Base-by-base conservation (phyloP, 2,113 vertebrate species). In the Chitala chitala region DNA sequence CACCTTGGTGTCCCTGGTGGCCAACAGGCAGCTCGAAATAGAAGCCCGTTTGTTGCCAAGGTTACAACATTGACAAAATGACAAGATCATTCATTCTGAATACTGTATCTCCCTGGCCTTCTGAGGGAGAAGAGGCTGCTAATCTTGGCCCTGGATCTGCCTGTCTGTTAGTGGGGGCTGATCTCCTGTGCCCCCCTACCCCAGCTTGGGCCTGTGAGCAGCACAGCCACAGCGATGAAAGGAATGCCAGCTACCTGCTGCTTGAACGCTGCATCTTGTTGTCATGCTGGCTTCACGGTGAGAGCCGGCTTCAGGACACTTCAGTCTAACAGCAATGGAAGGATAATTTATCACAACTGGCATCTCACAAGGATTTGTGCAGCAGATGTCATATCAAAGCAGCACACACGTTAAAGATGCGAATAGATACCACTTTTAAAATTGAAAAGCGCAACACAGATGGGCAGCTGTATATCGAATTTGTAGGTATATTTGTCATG, bases 41-140 rank as follows among this genome's bases (percentile, higher is more conserved):
- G 87, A 87, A 84, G 86, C 85, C 82, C 79, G 86, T 90, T 88
- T 90, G 91, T 92, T 91, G 87, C 91, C 91, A 92, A 91, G 91
- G 91, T 92, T 91, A 92, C 91, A 84, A 84, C 89, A 90, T 91
- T 92, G 91, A 91, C 90, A 91, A 90, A 88, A 92, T 89, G 91
- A 91, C 86, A 89, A 84, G 86, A 85, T 87, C 88, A 91, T 91
- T 91, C 89, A 91, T 92, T 90, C 89, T 89, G 84, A 80, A 84
- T 89, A 90, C 88, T 90, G 91, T 91, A 91, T 91, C 91, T 91
- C 87, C 69, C 82, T 85, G 87, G 90, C 91, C 90, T 91, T 91
- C 90, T 92, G 90, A 90, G 91, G 88, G 88, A 15, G 88, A 87
- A 88, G 87, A 82, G 87, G 84, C 87, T 86, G 85, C 91, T 91